Conservation (phyloP, 2,113 vertebrate genomes). For the Caretta caretta region DNA sequence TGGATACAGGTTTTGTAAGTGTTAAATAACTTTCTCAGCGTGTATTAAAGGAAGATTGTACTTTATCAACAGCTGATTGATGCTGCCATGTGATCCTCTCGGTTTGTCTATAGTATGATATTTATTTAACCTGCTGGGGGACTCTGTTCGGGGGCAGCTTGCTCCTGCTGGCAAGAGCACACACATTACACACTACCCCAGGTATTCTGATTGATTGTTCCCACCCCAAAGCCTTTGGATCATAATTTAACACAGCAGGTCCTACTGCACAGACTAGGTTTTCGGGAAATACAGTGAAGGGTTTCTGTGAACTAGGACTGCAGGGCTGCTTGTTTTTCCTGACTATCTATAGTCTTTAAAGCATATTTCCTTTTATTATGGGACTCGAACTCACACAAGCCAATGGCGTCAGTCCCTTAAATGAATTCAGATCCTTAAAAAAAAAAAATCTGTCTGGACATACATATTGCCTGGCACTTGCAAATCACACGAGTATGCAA, state of each 20-base stretch:
- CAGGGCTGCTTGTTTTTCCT: conserved; percentile 55
- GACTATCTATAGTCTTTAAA: conserved; percentile 37
- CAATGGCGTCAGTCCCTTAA: neutral
- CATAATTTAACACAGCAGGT: conserved; percentile 99
- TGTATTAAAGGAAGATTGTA: conserved; percentile 86
- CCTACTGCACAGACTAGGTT: conserved; percentile 80
- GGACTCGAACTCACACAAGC: neutral
- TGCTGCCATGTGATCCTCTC: conserved; percentile 91
- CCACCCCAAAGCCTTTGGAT: conserved; percentile 91
- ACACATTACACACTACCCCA: conserved; percentile 93
- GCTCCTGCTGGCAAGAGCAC: conserved; percentile 91
- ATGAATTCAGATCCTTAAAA: conserved; percentile 34
- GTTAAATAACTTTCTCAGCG: conserved; percentile 89
- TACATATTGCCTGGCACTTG: conserved; percentile 42
- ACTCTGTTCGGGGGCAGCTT: conserved; percentile 87
- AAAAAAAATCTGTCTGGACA: conserved; percentile 45
- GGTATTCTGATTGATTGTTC: conserved; percentile 97
- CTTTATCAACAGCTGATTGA: conserved; percentile 91
- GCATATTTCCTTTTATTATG: neutral
- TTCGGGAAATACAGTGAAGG: conserved; percentile 72
- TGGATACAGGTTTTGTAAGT: conserved; percentile 80
- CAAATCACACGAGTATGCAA: neutral
- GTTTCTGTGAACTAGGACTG: conserved; percentile 69
- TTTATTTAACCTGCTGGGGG: conserved; percentile 99
- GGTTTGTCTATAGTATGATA: conserved; percentile 93